These are phyloP conservation scores for Oplegnathus fasciatus DNA, from an alignment of 2,113 vertebrate species.

Conservation along the genomic window DNA sequence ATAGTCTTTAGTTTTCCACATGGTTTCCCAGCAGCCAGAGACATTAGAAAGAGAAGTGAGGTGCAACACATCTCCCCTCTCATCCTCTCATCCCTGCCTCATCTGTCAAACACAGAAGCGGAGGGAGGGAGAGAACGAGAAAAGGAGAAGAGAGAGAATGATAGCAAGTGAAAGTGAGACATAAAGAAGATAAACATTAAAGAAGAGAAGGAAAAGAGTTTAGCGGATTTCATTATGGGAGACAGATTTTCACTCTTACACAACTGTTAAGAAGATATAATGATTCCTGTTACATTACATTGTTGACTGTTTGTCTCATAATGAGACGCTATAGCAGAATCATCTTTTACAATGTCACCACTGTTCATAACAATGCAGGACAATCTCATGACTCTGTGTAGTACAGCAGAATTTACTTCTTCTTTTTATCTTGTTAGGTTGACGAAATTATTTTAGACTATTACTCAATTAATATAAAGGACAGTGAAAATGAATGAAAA, in stretches of 20 bases:
- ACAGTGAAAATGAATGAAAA: neutral
- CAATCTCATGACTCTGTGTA: neutral
- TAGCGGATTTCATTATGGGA: neutral
- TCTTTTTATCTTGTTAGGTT: neutral
- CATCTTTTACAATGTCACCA: neutral
- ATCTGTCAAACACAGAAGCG: slow-evolving; percentile 69
- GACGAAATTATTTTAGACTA: neutral
- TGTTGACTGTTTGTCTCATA: neutral
- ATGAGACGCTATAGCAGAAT: neutral
- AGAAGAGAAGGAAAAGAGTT: slow-evolving; percentile 11
- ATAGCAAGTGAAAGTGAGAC: slow-evolving; percentile 15
- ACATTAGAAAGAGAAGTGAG: slow-evolving; percentile 82
- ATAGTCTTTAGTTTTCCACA: slow-evolving; percentile 83
- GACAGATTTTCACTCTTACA: neutral
- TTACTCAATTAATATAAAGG: neutral
- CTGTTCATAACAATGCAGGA: neutral
- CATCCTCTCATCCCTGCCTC: slow-evolving; percentile 74
- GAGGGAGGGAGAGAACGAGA: slow-evolving; percentile 17
- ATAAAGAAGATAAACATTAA: slow-evolving; percentile 22
- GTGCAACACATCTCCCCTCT: slow-evolving; percentile 78
- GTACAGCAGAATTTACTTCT: neutral
- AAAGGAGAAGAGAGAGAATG: neutral
- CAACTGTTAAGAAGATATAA: neutral
- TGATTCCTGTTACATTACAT: neutral
- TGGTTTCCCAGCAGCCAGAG: slow-evolving; percentile 71